Conservation (phyloP, 2,113 vertebrate genomes). For the Barnardius zonarius region DNA sequence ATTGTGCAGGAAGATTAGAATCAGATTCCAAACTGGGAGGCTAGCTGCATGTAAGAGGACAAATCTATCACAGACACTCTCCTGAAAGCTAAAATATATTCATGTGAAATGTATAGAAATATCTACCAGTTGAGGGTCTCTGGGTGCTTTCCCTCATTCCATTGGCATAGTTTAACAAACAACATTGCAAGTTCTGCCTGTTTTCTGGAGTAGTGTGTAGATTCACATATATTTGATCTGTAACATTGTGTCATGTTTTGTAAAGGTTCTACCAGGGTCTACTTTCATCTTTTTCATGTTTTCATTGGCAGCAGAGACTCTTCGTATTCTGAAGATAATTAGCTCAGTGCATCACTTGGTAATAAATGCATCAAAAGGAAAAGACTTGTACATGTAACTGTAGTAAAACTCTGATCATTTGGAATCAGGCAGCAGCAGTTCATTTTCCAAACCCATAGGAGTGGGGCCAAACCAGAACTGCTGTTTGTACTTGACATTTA, state of each 20-base stretch:
- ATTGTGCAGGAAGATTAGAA: constrained; percentile 22
- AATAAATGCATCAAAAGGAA: background rate
- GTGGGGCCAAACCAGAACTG: background rate
- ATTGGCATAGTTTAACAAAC: background rate
- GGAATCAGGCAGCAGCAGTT: background rate
- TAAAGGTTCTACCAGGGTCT: background rate
- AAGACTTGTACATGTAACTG: background rate
- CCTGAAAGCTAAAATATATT: background rate
- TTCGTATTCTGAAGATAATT: background rate
- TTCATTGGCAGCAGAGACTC: background rate
- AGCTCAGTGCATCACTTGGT: background rate
- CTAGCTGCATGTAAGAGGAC: constrained; percentile 19
- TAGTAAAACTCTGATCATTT: background rate
- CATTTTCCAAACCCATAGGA: background rate
- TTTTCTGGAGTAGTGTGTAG: background rate
- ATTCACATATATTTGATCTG: background rate
- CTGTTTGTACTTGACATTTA: constrained; percentile 11
- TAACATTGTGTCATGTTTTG: background rate
- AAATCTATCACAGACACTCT: background rate
- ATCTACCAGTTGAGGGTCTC: background rate
- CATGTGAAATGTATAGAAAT: background rate
- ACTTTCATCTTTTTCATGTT: background rate
- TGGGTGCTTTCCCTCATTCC: background rate
- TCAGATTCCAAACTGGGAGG: constrained; percentile 21
- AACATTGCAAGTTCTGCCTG: background rate